Evolutionary conservation across 2,888 invertebrate species (phyloP), one percentile per base, ranked within the genome.

Genomic region (Mamestra brassicae): DNA sequence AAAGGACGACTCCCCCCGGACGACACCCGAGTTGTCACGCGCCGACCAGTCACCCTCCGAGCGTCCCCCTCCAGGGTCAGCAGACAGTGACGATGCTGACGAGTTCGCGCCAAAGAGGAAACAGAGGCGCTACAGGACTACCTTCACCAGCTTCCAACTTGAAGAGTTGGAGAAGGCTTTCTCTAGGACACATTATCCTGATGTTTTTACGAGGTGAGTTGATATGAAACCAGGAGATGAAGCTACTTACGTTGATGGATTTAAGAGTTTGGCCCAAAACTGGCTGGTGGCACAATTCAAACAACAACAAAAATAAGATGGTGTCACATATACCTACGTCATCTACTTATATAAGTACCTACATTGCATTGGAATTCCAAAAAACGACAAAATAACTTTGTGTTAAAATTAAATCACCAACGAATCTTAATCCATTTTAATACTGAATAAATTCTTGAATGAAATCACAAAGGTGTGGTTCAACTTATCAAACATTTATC

Each of bases 141-240:
- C 99, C 50, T 99, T 99, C 94, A 99, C 99, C 63, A 98, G 98
- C 90, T 99, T 98, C 91, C 99, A 99, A 94, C 97, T 99, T 85
- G 99, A 99, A 93, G 99, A 99, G 93, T 95, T 99, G 88, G 99
- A 99, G 95, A 99, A 99, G 92, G 99, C 99, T 0, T 99, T 99
- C 96, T 98, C 99, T 3, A 98, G 99, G 92, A 99, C 99, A 17
- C 99, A 99, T 94, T 99, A 99, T 93, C 99, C 99, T 54, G 99
- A 99, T 94, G 99, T 99, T 4, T 99, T 99, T 95, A 99, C 99
- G 61, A 98, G 99, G 99, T 98, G 90, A 95, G 96, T 67, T 58
- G 10, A 15, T 6, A 26, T 61, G 13, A 47, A 13, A 47, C 13
- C 13, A 47, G 47, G 47, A 45, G 45, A 45, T 11, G 4, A 38